Evolutionary conservation across 2,113 vertebrate genomes (phyloP).

Genomic region (human (Homo sapiens)): DNA sequence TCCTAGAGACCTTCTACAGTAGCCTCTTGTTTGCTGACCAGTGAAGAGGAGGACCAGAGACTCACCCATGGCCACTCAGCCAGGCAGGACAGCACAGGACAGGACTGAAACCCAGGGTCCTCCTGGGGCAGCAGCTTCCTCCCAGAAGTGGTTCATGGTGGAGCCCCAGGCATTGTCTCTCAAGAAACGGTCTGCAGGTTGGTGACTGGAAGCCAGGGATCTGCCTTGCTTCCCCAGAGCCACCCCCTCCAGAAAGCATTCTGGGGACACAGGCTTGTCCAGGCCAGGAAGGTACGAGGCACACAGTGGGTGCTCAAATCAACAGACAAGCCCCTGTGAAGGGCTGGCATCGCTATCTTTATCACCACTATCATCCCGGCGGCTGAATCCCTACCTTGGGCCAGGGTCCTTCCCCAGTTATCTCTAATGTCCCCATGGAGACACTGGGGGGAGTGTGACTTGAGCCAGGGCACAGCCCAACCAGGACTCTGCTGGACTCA

Average conservation of each 20-base stretch:
- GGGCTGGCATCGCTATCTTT: background rate
- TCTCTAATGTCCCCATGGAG: background rate
- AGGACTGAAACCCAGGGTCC: background rate
- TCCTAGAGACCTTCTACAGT: background rate
- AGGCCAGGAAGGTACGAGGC: background rate
- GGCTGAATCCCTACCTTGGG: background rate
- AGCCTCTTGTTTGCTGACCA: background rate
- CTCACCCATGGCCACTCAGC: accelerated
- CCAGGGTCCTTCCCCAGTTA: accelerated
- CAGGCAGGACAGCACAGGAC: background rate
- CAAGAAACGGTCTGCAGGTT: background rate
- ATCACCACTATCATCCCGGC: accelerated
- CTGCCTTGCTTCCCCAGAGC: background rate
- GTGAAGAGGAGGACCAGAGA: no score
- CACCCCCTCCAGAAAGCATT: background rate
- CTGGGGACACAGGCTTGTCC: background rate
- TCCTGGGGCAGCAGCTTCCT: accelerated
- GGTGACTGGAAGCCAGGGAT: background rate
- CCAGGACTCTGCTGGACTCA: background rate
- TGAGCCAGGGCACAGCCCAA: background rate
- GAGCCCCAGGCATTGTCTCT: background rate
- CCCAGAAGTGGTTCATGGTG: background rate
- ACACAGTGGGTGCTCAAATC: background rate
- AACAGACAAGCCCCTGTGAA: background rate
- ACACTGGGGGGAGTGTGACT: accelerated